Conservation (phyloP, 2,797 vertebrate species). For the Crax fasciolata region DNA sequence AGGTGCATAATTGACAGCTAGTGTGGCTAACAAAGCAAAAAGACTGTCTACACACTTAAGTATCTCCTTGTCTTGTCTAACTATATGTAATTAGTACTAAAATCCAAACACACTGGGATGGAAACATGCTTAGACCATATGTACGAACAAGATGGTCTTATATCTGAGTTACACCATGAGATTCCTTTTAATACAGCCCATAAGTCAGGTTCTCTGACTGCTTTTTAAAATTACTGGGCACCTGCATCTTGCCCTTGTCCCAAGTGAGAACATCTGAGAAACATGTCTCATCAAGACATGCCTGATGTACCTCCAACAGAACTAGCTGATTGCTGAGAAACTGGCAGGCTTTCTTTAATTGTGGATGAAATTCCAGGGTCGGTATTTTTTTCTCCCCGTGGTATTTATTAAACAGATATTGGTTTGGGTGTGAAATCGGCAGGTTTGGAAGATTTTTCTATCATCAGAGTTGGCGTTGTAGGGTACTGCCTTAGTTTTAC, state of each 20-base stretch:
- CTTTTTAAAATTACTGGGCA: not conserved
- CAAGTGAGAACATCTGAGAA: not conserved
- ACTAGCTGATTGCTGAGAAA: not conserved
- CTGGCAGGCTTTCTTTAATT: constrained; percentile 12
- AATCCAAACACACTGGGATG: not conserved
- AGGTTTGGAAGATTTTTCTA: constrained; percentile 30
- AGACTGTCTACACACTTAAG: not conserved
- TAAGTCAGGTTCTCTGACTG: not conserved
- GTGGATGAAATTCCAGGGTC: not conserved
- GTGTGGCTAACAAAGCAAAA: not conserved
- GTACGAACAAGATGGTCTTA: not conserved
- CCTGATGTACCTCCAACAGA: not conserved
- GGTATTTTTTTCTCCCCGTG: not conserved
- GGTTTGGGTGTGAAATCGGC: constrained; percentile 1
- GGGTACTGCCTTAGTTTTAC: not conserved
- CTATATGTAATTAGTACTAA: not conserved
- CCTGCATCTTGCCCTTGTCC: not conserved
- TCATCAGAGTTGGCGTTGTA: not conserved
- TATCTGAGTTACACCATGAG: not conserved
- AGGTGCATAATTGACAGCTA: not conserved
- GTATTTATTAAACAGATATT: constrained; percentile 12
- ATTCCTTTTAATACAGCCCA: not conserved
- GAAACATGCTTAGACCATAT: not conserved
- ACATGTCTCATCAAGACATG: accelerated
- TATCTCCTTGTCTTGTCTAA: not conserved